phyloP scores from a whole-genome alignment of 2,113 vertebrate genomes.

The Thermophis baileyi region DNA sequence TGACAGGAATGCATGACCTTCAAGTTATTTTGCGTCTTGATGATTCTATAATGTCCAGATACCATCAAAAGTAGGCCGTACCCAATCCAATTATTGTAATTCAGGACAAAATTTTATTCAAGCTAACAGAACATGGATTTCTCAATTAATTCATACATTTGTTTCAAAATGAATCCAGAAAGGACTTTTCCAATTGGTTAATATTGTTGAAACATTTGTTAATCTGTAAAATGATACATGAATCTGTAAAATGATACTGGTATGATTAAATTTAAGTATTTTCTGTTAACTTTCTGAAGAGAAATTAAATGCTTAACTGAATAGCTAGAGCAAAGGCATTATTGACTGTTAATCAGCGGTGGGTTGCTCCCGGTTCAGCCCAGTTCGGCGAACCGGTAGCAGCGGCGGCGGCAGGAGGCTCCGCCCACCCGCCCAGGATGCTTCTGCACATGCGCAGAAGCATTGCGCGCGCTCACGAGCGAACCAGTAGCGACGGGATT shows the following conservation, averaged over 20 bases:
- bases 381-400: too few relatives aligned
- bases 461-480: too few relatives aligned
- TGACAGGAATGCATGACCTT: background rate
- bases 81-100: background rate
- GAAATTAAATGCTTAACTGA: background rate
- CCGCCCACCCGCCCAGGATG: too few relatives aligned
- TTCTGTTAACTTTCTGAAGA: background rate
- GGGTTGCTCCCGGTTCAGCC: too few relatives aligned
- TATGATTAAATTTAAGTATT: background rate
- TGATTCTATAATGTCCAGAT: background rate
- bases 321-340: background rate
- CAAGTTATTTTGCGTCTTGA: background rate
- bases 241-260: background rate
- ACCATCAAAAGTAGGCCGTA: background rate
- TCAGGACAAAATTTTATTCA: background rate
- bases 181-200: background rate
- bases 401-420: too few relatives aligned
- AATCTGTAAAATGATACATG: background rate
- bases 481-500: too few relatives aligned
- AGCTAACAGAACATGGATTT: background rate
- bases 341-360: background rate
- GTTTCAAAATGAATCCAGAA: background rate
- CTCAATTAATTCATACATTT: background rate
- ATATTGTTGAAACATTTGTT: background rate
- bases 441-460: too few relatives aligned